Evolutionary conservation across 2,888 invertebrate genomes (phyloP).

Genomic region (Prosopocoilus inquinatus): DNA sequence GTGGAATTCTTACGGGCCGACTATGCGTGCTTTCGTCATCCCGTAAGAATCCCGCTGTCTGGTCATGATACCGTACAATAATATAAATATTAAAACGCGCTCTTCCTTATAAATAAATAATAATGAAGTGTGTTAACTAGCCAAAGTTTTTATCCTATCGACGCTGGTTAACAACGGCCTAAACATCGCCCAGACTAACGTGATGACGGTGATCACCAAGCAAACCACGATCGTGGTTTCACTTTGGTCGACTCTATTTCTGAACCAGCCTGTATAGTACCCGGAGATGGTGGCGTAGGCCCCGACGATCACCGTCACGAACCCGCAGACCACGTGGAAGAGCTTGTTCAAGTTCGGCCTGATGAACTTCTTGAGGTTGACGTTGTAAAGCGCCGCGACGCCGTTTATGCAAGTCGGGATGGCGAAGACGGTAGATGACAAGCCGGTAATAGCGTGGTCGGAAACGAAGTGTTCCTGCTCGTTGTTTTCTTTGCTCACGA

Average conservation of each 20-base stretch:
- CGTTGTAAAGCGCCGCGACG: constrained; percentile 38
- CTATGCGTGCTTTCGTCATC: no score
- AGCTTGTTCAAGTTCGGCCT: constrained; percentile 29
- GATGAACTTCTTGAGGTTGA: constrained; percentile 31
- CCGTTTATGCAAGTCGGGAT: constrained; percentile 40
- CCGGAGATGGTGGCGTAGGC: constrained; percentile 27
- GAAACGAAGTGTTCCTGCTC: constrained; percentile 42
- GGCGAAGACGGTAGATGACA: constrained; percentile 36
- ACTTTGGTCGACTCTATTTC: constrained; percentile 11
- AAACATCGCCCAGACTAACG: constrained; percentile 14
- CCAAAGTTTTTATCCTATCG: constrained; percentile 14
- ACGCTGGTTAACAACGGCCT: constrained; percentile 15
- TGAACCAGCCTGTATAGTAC: constrained; percentile 29
- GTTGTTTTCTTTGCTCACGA: constrained; percentile 37
- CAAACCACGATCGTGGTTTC: constrained; percentile 11
- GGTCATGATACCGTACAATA: no score
- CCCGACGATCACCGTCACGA: constrained; percentile 25
- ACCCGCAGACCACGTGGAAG: constrained; percentile 28
- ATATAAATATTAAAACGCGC: background rate
- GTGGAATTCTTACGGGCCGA: no score
- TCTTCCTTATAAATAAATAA: background rate
- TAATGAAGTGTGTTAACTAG: background rate
- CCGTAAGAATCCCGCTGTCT: no score
- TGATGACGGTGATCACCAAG: constrained; percentile 17
- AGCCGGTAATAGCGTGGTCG: constrained; percentile 44